phyloP scores from a whole-genome alignment of 2,113 vertebrate genomes.

The Deroptyus accipitrinus region DNA sequence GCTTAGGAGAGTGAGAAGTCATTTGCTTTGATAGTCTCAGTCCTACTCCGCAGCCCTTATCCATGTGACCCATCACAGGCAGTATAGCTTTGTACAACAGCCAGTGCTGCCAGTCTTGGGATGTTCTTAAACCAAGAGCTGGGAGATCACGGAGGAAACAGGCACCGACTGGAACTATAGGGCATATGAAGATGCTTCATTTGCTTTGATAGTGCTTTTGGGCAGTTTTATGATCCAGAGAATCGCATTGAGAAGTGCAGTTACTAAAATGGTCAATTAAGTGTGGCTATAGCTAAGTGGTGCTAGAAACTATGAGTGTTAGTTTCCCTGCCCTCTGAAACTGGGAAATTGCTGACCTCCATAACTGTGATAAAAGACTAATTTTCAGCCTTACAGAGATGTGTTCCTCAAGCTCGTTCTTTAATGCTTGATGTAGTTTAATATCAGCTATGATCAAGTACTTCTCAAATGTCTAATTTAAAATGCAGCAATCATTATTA shows the following conservation, averaged over 20 bases:
- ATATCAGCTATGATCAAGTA: not conserved
- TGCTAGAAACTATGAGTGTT: not conserved
- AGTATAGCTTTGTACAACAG: accelerated
- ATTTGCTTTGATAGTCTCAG: not conserved
- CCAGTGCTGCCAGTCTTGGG: not conserved
- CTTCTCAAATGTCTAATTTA: not conserved
- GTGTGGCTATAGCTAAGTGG: not conserved
- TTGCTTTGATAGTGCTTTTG: not conserved
- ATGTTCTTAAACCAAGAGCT: not conserved
- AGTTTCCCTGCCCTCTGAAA: not conserved
- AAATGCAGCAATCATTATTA: not conserved
- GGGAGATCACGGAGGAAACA: not conserved
- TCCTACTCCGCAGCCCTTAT: not conserved
- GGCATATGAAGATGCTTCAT: not conserved
- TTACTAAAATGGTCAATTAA: not conserved
- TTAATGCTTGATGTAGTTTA: not conserved
- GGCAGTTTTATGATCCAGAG: not conserved
- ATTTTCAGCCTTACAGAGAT: not conserved
- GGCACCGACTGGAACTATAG: not conserved
- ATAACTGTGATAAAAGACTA: not conserved
- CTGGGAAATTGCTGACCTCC: not conserved
- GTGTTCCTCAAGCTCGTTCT: not conserved
- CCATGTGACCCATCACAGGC: not conserved
- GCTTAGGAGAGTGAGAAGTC: not conserved
- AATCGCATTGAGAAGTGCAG: not conserved